Evolutionary conservation across 1,140 invertebrate species (phyloP).

Genomic region (Nomia melanderi): DNA sequence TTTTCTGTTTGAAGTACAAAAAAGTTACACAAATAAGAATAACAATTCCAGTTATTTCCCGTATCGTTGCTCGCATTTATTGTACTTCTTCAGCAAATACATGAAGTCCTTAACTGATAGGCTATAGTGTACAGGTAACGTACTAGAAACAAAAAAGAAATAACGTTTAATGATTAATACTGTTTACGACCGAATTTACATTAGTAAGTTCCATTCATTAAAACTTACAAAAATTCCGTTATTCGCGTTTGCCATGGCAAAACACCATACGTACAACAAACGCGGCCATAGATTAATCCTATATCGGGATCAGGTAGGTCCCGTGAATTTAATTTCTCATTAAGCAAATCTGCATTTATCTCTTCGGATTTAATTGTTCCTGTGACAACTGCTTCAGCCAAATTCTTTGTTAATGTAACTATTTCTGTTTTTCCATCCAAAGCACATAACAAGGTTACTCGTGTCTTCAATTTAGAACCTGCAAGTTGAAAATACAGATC

Average conservation of each 20-base stretch:
- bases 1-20: slow-evolving; percentile 10
- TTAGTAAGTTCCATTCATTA: background rate
- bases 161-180: slow-evolving; percentile 18
- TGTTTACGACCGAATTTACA: slow-evolving; percentile 12
- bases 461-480: slow-evolving; percentile 75
- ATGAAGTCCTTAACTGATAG: slow-evolving; percentile 82
- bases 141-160: slow-evolving; percentile 65
- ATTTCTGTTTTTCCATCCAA: slow-evolving; percentile 83
- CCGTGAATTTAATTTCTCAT: slow-evolving; percentile 79
- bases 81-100: slow-evolving; percentile 83
- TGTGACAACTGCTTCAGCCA: slow-evolving; percentile 72
- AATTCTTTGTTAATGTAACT: slow-evolving; percentile 71
- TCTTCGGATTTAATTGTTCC: slow-evolving; percentile 71
- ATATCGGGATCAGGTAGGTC: slow-evolving; percentile 86
- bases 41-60: slow-evolving; percentile 82
- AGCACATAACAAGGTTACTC: slow-evolving; percentile 78
- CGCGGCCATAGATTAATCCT: slow-evolving; percentile 83
- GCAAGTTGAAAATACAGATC: slow-evolving; percentile 2
- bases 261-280: slow-evolving; percentile 83
- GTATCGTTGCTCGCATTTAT: slow-evolving; percentile 85
- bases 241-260: slow-evolving; percentile 87
- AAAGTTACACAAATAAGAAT: slow-evolving; percentile 38
- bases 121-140: slow-evolving; percentile 80
- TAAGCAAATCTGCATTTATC: slow-evolving; percentile 78
- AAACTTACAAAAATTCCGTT: slow-evolving; percentile 85